Evolutionary conservation across 1,140 invertebrate species (phyloP).

Genomic region (Microplitis mediator): DNA sequence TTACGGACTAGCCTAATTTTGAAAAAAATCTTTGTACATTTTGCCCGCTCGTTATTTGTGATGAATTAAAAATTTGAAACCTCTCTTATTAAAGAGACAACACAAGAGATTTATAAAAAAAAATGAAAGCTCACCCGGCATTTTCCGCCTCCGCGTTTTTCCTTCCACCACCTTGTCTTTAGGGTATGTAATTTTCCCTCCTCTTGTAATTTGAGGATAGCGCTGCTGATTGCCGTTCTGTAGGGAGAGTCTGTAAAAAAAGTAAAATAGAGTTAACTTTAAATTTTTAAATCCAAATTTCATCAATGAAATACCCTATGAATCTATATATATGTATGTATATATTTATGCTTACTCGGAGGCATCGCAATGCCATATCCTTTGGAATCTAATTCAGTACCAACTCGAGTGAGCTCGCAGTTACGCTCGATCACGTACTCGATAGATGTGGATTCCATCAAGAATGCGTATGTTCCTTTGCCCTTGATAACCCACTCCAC

Average conservation of each 20-base stretch:
- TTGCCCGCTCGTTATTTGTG: too few species aligned
- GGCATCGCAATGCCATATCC: slow-evolving; percentile 93
- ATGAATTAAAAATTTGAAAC: too few species aligned
- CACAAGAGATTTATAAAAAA: too few species aligned
- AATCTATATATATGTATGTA: background rate
- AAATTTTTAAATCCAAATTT: background rate
- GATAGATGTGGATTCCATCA: slow-evolving; percentile 93
- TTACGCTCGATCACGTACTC: slow-evolving; percentile 91
- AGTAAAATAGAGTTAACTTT: background rate
- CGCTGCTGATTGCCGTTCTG: slow-evolving; percentile 83
- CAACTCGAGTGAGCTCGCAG: slow-evolving; percentile 89
- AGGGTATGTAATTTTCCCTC: slow-evolving; percentile 88
- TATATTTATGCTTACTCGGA: slow-evolving; percentile 71
- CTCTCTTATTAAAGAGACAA: too few species aligned
- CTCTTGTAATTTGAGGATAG: slow-evolving; percentile 91
- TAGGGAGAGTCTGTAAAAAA: slow-evolving; percentile 77
- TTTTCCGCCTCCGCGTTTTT: slow-evolving; percentile 81
- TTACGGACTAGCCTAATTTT: too few species aligned
- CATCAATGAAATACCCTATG: background rate
- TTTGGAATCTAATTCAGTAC: slow-evolving; percentile 88
- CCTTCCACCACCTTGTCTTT: slow-evolving; percentile 96
- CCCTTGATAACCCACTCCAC: slow-evolving; percentile 83
- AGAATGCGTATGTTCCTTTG: slow-evolving; percentile 86
- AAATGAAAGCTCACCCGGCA: slow-evolving; percentile 70
- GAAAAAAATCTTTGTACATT: too few species aligned